Evolutionary conservation across 2,797 vertebrate genomes (phyloP).

Genomic region (Tangara arthus): DNA sequence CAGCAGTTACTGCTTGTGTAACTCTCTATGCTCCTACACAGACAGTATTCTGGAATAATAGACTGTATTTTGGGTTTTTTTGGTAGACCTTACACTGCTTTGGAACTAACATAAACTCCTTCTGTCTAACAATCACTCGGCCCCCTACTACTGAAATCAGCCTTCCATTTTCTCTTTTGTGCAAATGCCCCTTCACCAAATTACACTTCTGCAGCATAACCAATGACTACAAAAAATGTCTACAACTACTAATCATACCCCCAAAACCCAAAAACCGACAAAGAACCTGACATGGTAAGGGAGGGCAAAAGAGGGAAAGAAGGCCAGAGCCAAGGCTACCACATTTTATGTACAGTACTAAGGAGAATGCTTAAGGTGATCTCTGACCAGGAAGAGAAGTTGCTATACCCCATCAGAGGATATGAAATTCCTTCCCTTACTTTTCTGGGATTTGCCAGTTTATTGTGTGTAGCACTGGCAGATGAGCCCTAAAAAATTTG

Average conservation of each 20-base stretch:
- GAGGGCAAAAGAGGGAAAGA: not conserved
- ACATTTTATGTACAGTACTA: rapidly evolving
- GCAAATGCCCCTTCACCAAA: conserved; percentile 58
- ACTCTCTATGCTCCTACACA: not conserved
- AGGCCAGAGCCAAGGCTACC: not conserved
- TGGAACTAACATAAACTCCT: conserved; percentile 24
- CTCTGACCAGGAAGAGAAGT: not conserved
- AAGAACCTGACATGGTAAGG: not conserved
- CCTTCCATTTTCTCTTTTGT: conserved; percentile 54
- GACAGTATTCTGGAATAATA: conserved; percentile 31
- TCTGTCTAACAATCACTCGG: conserved; percentile 27
- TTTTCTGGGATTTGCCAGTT: not conserved
- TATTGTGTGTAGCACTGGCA: not conserved
- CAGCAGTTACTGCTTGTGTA: conserved; percentile 23
- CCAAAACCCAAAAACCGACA: not conserved
- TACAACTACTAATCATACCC: conserved; percentile 29
- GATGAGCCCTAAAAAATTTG: not conserved
- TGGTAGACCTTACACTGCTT: not conserved
- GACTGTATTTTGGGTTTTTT: not conserved
- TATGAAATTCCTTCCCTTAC: not conserved
- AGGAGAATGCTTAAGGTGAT: not conserved
- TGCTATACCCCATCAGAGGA: not conserved
- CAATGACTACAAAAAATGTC: conserved; percentile 19
- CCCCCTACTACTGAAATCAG: conserved; percentile 51
- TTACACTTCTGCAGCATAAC: conserved; percentile 25